Percentiles rank a stretch among this genome's conserved stretches.
Conservation (phyloP, 2,888 invertebrate species). For the Autographa pulchrina region DNA sequence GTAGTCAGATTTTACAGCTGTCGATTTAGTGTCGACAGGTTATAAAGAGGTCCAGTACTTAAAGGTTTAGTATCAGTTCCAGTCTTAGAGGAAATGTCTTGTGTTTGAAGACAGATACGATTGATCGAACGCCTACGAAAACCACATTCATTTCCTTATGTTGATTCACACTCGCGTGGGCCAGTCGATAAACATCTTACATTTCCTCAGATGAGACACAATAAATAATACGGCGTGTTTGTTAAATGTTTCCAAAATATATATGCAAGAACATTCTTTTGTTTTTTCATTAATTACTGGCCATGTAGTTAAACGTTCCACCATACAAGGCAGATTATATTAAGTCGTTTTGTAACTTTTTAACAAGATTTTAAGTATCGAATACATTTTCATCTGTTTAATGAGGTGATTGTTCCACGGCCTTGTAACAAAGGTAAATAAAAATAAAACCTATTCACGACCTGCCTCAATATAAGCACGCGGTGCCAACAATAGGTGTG, state of each 20-base stretch:
- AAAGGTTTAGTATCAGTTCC: constrained; percentile 1
- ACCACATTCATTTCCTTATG: constrained; percentile 21
- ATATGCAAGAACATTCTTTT: not conserved
- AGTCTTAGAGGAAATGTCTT: not conserved
- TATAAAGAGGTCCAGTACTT: not conserved
- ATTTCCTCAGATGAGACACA: constrained; percentile 14
- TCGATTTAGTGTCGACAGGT: not conserved
- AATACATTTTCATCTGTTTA: constrained; percentile 18
- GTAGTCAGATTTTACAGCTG: not conserved
- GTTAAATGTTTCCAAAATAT: not conserved
- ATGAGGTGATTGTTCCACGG: constrained; percentile 24
- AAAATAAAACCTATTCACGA: constrained; percentile 44
- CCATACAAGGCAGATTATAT: not conserved
- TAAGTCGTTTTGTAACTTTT: not conserved
- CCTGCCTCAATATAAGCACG: constrained; percentile 72
- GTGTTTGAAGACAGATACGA: not conserved
- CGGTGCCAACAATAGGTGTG: constrained; percentile 73
- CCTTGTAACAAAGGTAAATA: constrained; percentile 45
- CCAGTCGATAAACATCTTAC: constrained; percentile 10
- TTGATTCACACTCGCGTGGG: constrained; percentile 18
- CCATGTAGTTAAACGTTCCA: not conserved
- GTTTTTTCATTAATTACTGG: not conserved
- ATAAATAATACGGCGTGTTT: not conserved
- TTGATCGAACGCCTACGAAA: constrained; percentile 10
- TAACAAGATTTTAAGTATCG: not conserved